These are phyloP conservation scores for Malacosoma neustria DNA, from an alignment of 2,888 invertebrate genomes.

Conservation along the genomic window DNA sequence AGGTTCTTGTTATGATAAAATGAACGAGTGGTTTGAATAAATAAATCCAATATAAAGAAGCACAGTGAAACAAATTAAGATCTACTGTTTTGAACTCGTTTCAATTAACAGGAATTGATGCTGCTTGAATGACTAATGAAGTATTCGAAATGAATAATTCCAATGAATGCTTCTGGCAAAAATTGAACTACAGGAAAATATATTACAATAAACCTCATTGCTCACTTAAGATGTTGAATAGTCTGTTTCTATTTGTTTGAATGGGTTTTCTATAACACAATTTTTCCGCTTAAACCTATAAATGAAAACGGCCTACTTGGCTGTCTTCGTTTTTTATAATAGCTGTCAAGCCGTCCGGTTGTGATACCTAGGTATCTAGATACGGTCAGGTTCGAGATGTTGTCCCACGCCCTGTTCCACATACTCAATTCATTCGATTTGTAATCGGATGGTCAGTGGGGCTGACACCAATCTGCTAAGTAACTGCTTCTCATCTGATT, in stretches of 20 bases:
- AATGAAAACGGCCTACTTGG: too few relatives aligned
- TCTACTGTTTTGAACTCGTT: slow-evolving; percentile 50
- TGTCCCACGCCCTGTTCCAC: slow-evolving; percentile 60
- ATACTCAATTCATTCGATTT: slow-evolving; percentile 42
- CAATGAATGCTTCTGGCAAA: slow-evolving; percentile 41
- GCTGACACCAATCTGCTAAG: slow-evolving; percentile 23
- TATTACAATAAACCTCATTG: too few relatives aligned
- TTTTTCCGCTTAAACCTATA: too few relatives aligned
- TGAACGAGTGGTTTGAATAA: slow-evolving; percentile 11
- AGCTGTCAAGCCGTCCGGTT: slow-evolving; percentile 62
- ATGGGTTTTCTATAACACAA: slow-evolving; percentile 32
- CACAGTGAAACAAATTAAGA: slow-evolving; percentile 20
- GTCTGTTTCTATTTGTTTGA: too few relatives aligned
- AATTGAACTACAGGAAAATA: slow-evolving; percentile 16
- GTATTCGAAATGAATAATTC: slow-evolving; percentile 59
- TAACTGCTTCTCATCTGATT: slow-evolving; percentile 10
- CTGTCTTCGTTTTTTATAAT: slow-evolving; percentile 40
- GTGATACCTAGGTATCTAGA: slow-evolving; percentile 67
- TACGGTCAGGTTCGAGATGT: slow-evolving; percentile 62
- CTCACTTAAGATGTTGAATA: too few relatives aligned
- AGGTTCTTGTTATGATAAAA: slow-evolving; percentile 12
- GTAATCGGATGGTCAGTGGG: slow-evolving; percentile 32
- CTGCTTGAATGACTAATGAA: slow-evolving; percentile 60
- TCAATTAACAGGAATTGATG: slow-evolving; percentile 55
- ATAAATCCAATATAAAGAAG: slow-evolving; percentile 13